Percentiles rank a stretch among this genome's conserved stretches.
phyloP scores from a whole-genome alignment of 1,140 invertebrate species.

The Rhyacophila brunnea region DNA sequence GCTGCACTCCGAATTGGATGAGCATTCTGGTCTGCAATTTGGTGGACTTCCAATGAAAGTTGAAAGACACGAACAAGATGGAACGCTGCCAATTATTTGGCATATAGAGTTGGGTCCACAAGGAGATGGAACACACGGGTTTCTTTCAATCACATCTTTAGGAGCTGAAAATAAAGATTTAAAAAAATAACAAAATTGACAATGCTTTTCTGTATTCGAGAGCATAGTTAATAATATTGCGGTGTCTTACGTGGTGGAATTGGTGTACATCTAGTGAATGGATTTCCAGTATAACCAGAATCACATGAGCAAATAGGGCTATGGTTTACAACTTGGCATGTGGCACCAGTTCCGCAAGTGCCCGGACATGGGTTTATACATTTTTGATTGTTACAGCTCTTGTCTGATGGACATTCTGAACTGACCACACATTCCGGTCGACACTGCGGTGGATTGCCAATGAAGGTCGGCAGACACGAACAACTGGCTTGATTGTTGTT shows the following conservation, averaged over 20 bases:
- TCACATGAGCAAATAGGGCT: conserved; percentile 59
- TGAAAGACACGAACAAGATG: conserved; percentile 62
- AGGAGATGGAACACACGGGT: conserved; percentile 62
- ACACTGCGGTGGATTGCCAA: conserved; percentile 63
- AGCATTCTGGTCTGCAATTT: conserved; percentile 68
- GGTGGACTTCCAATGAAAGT: conserved; percentile 62
- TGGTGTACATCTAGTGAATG: conserved; percentile 53
- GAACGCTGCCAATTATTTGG: conserved; percentile 54
- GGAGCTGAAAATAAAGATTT: conserved; percentile 29
- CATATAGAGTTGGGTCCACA: conserved; percentile 68
- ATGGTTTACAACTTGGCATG: conserved; percentile 60
- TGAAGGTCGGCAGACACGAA: conserved; percentile 61
- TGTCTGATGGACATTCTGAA: conserved; percentile 76
- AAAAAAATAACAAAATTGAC: not conserved
- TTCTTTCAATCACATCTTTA: conserved; percentile 41
- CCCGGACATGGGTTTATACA: conserved; percentile 63
- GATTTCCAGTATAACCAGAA: conserved; percentile 57
- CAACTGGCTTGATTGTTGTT: conserved; percentile 60
- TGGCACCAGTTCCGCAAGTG: conserved; percentile 60
- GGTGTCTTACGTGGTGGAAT: conserved; percentile 45
- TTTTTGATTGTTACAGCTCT: conserved; percentile 69
- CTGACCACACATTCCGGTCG: conserved; percentile 79
- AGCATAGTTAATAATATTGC: too few species aligned
- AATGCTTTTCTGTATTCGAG: not conserved
- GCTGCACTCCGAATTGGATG: conserved; percentile 66